Conservation (phyloP, 1,140 invertebrate genomes). For the Dinothrombium tinctorium region DNA sequence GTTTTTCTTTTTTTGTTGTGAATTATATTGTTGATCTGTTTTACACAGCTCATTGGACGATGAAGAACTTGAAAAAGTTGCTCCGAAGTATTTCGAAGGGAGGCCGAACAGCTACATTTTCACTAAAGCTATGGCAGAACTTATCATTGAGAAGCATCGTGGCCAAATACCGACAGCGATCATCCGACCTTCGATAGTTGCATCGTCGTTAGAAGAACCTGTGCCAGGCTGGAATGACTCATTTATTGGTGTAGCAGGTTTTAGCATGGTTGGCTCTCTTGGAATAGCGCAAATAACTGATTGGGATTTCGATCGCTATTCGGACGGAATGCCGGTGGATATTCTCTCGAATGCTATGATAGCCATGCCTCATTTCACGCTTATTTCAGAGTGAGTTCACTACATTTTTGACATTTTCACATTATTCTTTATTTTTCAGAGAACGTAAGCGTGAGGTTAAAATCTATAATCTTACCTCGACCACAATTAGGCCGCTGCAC, state of each 20-base stretch:
- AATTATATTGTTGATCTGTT: neutral
- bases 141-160: slow-evolving; percentile 34
- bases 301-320: slow-evolving; percentile 40
- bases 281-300: slow-evolving; percentile 62
- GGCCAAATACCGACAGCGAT: slow-evolving; percentile 39
- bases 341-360: slow-evolving; percentile 63
- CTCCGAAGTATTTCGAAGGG: slow-evolving; percentile 24
- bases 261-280: slow-evolving; percentile 69
- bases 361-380: slow-evolving; percentile 44
- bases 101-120: slow-evolving; percentile 66
- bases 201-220: slow-evolving; percentile 71
- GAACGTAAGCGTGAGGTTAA: neutral
- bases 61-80: neutral
- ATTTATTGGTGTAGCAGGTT: slow-evolving; percentile 84
- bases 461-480: neutral
- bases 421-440: too few relatives aligned
- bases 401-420: too few relatives aligned
- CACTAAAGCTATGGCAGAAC: slow-evolving; percentile 51
- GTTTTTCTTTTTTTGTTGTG: neutral
- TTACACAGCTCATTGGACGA: neutral
- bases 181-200: slow-evolving; percentile 75
- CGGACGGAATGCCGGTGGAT: slow-evolving; percentile 84
- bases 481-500: neutral
- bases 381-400: slow-evolving; percentile 28
- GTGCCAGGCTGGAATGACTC: slow-evolving; percentile 81